These are phyloP conservation scores for Idaea dimidiata DNA, from an alignment of 2,888 invertebrate species.

Conservation along the genomic window DNA sequence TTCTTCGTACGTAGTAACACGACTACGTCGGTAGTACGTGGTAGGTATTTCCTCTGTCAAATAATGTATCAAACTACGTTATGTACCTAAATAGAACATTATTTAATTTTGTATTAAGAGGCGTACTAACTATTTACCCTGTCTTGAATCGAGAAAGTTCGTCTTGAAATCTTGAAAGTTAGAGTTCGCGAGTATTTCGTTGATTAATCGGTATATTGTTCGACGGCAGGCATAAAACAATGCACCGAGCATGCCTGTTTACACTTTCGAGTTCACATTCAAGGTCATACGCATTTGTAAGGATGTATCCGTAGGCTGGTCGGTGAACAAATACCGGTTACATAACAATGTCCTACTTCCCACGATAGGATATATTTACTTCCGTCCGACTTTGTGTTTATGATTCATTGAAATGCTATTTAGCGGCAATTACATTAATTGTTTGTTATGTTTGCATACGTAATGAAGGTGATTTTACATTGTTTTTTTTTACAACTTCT, in stretches of 20 bases:
- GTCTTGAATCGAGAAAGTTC: not conserved
- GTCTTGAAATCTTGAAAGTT: not conserved
- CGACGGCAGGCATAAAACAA: conserved; percentile 74
- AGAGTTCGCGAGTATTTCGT: not conserved
- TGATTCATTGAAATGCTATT: conserved; percentile 49
- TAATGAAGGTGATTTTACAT: not conserved
- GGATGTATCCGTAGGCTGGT: conserved; percentile 76
- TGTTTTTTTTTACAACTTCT: not conserved
- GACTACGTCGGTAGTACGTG: too few relatives aligned
- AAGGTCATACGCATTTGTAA: conserved; percentile 81
- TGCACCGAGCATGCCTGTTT: conserved; percentile 78
- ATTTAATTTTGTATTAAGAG: not conserved
- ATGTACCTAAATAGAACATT: not conserved
- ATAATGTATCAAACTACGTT: too few relatives aligned
- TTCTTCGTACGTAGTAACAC: too few relatives aligned
- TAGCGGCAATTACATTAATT: conserved; percentile 4
- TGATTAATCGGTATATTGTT: conserved; percentile 29
- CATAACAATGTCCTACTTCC: conserved; percentile 76
- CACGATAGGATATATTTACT: conserved; percentile 66
- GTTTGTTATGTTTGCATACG: not conserved
- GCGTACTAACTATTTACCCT: not conserved
- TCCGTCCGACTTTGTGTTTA: conserved; percentile 47
- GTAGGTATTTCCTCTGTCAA: too few relatives aligned
- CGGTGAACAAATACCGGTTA: conserved; percentile 74
- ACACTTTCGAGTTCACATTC: conserved; percentile 79